Evolutionary conservation across 2,797 vertebrate genomes (phyloP).

Genomic region (Urocyon cinereoargenteus): DNA sequence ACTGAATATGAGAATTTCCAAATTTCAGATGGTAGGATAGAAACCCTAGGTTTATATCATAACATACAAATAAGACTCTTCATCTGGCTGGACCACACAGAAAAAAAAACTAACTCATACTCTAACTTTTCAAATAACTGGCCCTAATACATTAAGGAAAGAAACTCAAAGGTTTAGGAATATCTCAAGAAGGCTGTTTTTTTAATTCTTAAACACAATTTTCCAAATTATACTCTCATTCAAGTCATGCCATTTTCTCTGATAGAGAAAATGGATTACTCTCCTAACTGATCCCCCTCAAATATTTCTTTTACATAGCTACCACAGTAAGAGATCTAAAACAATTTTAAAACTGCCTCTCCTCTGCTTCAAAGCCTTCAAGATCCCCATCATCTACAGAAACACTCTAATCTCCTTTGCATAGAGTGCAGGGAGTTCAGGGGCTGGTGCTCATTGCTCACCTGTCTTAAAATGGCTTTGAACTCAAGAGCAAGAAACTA

Average conservation of each 20-base stretch:
- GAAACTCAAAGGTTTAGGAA: conserved; percentile 28
- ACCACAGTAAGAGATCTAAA: neutral
- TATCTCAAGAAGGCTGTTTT: neutral
- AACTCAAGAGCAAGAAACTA: conserved; percentile 38
- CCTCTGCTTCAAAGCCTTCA: neutral
- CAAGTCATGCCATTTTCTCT: neutral
- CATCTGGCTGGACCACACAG: neutral
- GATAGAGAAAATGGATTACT: neutral
- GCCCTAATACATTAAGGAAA: neutral
- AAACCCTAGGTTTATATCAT: neutral
- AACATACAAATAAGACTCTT: neutral
- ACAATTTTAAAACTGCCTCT: neutral
- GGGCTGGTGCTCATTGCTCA: neutral
- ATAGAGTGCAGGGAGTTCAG: neutral
- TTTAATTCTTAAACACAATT: neutral
- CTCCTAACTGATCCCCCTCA: neutral
- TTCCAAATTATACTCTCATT: conserved; percentile 23
- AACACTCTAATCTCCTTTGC: neutral
- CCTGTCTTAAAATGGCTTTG: neutral
- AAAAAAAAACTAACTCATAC: neutral
- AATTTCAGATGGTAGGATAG: neutral
- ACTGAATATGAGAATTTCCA: neutral
- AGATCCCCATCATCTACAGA: no score
- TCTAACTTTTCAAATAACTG: neutral
- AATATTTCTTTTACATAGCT: neutral